A percentile compares a stretch with the other conserved stretches of the same genome.
Conservation (phyloP, 2,113 vertebrate genomes). For the Ceuthmochares aereus region DNA sequence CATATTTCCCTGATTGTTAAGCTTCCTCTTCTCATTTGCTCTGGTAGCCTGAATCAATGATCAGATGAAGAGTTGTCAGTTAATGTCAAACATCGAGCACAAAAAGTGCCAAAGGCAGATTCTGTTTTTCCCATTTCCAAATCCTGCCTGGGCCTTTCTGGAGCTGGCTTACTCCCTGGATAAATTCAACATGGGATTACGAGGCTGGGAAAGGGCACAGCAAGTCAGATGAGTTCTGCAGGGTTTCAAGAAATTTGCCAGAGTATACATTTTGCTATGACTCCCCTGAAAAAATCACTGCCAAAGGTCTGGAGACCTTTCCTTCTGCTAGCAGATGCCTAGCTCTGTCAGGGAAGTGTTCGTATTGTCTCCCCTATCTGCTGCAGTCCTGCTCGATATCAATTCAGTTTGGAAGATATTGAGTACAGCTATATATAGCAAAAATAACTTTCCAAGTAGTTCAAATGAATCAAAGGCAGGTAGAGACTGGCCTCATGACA, state of each 20-base stretch:
- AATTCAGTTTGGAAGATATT: neutral
- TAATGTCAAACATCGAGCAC: neutral
- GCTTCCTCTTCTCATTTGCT: neutral
- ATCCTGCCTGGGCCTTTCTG: neutral
- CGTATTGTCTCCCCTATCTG: neutral
- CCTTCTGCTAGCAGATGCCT: neutral
- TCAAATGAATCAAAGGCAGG: neutral
- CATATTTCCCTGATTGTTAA: neutral
- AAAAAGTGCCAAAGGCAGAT: neutral
- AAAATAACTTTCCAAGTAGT: neutral
- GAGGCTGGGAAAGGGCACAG: neutral
- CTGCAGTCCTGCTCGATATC: neutral
- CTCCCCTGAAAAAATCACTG: neutral
- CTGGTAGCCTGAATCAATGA: neutral
- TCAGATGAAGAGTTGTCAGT: neutral
- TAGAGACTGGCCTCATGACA: neutral
- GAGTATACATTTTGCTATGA: neutral
- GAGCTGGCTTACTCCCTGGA: neutral
- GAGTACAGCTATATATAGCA: neutral
- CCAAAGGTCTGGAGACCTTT: neutral
- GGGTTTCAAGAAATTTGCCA: neutral
- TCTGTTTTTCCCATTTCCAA: neutral
- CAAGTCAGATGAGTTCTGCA: neutral
- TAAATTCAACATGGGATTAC: neutral
- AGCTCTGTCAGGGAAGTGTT: neutral